Percentiles rank a stretch among this genome's conserved stretches.
Evolutionary conservation across 2,797 vertebrate genomes (phyloP).

Genomic region (Catamblyrhynchus diadema): DNA sequence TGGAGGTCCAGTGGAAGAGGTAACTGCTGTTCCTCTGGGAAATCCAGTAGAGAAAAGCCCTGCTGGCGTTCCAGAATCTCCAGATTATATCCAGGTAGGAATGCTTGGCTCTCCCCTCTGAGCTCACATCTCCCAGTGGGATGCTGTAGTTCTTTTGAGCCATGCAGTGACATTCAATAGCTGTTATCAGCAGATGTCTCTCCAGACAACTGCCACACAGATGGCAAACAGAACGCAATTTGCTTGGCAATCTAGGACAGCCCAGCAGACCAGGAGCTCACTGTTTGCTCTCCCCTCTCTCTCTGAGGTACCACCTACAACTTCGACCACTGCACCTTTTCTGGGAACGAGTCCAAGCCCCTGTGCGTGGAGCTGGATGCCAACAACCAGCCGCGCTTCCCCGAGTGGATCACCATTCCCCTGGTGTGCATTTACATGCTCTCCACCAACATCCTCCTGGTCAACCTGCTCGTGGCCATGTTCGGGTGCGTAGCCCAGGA

Average conservation of each 20-base stretch:
- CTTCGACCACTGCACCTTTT: conserved; percentile 77
- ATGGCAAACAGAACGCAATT: too few relatives aligned
- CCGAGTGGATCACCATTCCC: conserved; percentile 82
- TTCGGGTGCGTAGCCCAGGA: conserved; percentile 70
- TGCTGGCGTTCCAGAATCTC: too few relatives aligned
- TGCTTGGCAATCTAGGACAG: too few relatives aligned
- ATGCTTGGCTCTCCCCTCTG: too few relatives aligned
- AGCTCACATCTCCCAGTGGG: too few relatives aligned
- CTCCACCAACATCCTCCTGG: conserved; percentile 81
- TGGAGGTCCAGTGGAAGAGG: too few relatives aligned
- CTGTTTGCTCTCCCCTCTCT: neutral
- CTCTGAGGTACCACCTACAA: conserved; percentile 76
- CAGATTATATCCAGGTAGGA: accelerated
- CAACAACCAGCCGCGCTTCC: conserved; percentile 76
- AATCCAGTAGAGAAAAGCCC: too few relatives aligned
- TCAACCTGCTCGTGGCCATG: conserved; percentile 82
- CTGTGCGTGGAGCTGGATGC: conserved; percentile 79
- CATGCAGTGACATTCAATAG: too few relatives aligned
- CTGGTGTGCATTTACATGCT: conserved; percentile 82
- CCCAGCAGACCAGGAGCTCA: neutral
- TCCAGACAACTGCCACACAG: too few relatives aligned
- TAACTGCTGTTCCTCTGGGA: too few relatives aligned
- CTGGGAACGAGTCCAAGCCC: conserved; percentile 80
- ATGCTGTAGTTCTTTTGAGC: too few relatives aligned
- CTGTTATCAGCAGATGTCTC: too few relatives aligned